Conservation (phyloP, 2,797 vertebrate genomes). For the Acanthurus leucopareius region DNA sequence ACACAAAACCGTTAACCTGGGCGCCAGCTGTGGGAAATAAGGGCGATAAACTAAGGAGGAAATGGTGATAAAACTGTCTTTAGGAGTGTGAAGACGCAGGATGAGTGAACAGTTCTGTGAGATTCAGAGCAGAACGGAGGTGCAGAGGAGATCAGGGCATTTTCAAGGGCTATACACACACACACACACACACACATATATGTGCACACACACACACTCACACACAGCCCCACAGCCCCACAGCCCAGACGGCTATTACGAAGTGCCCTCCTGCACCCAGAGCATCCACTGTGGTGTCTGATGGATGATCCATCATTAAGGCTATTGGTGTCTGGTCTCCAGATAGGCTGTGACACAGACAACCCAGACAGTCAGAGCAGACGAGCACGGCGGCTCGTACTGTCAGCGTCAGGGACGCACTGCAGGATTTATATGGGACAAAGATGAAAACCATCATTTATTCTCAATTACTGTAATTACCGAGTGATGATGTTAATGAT, state of each 20-base stretch:
- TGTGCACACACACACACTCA: slow-evolving; percentile 21
- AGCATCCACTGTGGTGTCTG: slow-evolving; percentile 61
- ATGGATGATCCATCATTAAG: slow-evolving; percentile 72
- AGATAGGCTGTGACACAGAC: slow-evolving; percentile 46
- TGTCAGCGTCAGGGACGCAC: slow-evolving; percentile 14
- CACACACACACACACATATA: slow-evolving; percentile 1
- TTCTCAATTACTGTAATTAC: slow-evolving; percentile 11
- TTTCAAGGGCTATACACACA: slow-evolving; percentile 36
- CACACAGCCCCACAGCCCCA: slow-evolving; percentile 15
- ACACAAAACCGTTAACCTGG: slow-evolving; percentile 2
- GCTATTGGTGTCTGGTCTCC: slow-evolving; percentile 50
- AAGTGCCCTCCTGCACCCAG: slow-evolving; percentile 53
- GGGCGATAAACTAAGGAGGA: slow-evolving; percentile 53
- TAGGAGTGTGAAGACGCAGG: slow-evolving; percentile 21
- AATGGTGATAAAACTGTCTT: slow-evolving; percentile 50
- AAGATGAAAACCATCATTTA: slow-evolving; percentile 1
- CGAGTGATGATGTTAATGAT: background rate
- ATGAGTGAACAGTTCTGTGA: slow-evolving; percentile 35
- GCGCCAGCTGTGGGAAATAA: slow-evolving; percentile 31
- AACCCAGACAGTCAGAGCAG: slow-evolving; percentile 16
- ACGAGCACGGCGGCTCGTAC: background rate
- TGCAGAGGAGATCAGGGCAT: slow-evolving; percentile 33
- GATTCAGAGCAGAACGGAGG: slow-evolving; percentile 64
- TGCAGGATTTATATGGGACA: background rate
- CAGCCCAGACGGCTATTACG: slow-evolving; percentile 61